Evolutionary conservation across 2,888 invertebrate genomes (phyloP), one percentile per base, ranked within the genome.

Genomic region (Caenorhabditis macrosperma): DNA sequence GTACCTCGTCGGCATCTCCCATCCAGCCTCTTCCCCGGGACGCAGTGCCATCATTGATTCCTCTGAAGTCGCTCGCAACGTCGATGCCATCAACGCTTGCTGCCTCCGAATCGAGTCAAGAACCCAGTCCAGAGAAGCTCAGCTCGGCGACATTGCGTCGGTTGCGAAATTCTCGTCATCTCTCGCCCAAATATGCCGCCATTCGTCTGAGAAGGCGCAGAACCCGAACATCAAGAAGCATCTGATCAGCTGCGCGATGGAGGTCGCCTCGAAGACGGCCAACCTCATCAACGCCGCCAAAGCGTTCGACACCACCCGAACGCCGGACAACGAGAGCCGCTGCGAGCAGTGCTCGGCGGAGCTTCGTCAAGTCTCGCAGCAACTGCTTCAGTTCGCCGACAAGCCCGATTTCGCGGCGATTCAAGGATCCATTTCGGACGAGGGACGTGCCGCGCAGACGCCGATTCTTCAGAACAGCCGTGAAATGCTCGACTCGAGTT

Each of bases 201-300:
- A 94, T 64, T 97, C 98, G 0, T 96, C 96, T 33, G 95, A 95
- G 82, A 95, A 95, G 90, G 96, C 96, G 0, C 93, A 93, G 91
- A 95, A 96, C 0, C 95, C 95, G 3, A 85, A 80, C 44, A 96
- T 96, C 69, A 97, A 97, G 92, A 92, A 96, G 35, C 97, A 97
- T 91, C 97, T 99, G 91, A 97, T 99, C 67, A 96, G 97, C 91
- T 95, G 96, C 83, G 98, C 98, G 67, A 96, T 97, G 91, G 96
- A 97, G 89, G 96, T 99, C 1, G 98, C 98, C 60, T 95, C 95
- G 91, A 95, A 95, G 20, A 99, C 99, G 0, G 95, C 97, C 0
- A 94, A 94, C 82, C 93, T 99, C 22, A 97, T 99, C 22, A 95
- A 95, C 91, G 95, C 96, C 91, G 97, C 98, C 88, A 98, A 97